phyloP scores from a whole-genome alignment of 2,113 vertebrate species.

The Amphiprion ocellaris region DNA sequence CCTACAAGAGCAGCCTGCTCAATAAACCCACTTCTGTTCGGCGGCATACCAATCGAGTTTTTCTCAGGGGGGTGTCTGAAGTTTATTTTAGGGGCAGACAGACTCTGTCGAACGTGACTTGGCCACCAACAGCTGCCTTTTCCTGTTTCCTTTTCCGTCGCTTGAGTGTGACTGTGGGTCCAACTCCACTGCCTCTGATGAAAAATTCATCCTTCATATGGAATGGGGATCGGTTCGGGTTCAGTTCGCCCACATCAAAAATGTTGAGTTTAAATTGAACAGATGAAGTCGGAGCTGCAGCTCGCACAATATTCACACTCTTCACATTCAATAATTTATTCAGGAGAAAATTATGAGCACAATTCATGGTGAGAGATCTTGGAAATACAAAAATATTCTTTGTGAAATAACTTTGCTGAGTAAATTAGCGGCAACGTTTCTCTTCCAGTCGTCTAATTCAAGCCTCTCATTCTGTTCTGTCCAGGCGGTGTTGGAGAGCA shows the following conservation, averaged over 20 bases:
- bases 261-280: constrained; percentile 5
- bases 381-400: not conserved
- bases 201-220: constrained; percentile 28
- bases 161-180: constrained; percentile 4
- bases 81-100: constrained; percentile 43
- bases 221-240: constrained; percentile 12
- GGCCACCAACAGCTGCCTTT: constrained; percentile 33
- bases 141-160: not conserved
- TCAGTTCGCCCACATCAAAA: constrained; percentile 24
- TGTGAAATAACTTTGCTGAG: too few species aligned
- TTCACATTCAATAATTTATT: not conserved
- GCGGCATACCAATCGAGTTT: constrained; percentile 32
- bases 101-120: constrained; percentile 36
- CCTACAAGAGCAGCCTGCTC: not conserved
- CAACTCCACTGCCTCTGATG: constrained; percentile 21
- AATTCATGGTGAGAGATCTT: constrained; percentile 10
- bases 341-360: not conserved
- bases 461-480: not conserved
- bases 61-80: constrained; percentile 11
- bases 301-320: not conserved
- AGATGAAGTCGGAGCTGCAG: not conserved
- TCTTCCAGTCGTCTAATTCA: not conserved
- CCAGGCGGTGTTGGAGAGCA: constrained; percentile 97
- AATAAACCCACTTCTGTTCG: constrained; percentile 33
- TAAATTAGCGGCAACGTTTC: not conserved